Base-by-base conservation (phyloP, 2,797 vertebrate species). In the Syngnathus acus region DNA sequence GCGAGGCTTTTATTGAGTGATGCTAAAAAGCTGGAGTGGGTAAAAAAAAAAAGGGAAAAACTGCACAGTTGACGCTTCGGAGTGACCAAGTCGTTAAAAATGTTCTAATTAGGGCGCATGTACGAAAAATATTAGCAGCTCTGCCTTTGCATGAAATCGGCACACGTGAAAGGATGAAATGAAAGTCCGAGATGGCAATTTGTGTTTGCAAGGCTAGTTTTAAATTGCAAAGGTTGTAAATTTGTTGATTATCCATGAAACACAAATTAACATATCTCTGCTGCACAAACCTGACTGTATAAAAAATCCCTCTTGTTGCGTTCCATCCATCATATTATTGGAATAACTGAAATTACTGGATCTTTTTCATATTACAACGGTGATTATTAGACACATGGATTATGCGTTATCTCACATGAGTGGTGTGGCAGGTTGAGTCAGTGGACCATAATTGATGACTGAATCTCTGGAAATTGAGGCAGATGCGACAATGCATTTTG, bases 1-100 rank as follows among this genome's bases (percentile, higher is more conserved):
- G 88, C 84, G 89, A 81, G 79, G 79, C 68, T 86, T 87, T 82
- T 87, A 82, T 86, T 82, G 80, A 84, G 83, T 82, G 77, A 70
- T 47, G 66, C 70, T 78, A 72, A 74, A 78, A 83, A 78, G 71
- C 73, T 61, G 72, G 76, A 79, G 75, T 75, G 70, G 82, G 82
- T 88, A 83, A 83, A 80, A 84, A 71, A 32, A 32, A 32, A 71
- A 68, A 77, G 71, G 76, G 71, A 57, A 57, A 57, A 57, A 37
- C 23, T 48, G 11, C 68, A 68, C 76, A 74, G 86, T 86, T 80
- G 70, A 80, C 81, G 76, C 59, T 64, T 57, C 74, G 78, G 79
- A 84, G 84, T 85, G 82, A 79, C 16, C 47, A 50, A 8, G 17
- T 50, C 19, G 1, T 51, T 4, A 16, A 48, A 16, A 16, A 17